phyloP scores from a whole-genome alignment of 2,888 invertebrate species.

The Chirona hameri region DNA sequence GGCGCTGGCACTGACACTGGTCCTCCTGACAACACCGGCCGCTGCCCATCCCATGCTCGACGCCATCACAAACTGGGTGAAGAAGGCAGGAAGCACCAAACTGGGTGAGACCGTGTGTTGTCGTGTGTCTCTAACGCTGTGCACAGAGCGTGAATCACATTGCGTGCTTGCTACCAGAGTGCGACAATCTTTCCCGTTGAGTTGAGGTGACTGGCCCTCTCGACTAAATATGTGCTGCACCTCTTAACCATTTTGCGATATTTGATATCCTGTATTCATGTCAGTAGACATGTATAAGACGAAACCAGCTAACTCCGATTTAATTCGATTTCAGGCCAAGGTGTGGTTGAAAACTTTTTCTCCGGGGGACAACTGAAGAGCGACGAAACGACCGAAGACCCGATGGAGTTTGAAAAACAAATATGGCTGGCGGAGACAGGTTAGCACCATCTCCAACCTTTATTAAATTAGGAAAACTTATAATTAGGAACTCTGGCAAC shows the following conservation, averaged over 20 bases:
- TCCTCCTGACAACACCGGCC: neutral
- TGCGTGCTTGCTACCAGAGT: no score
- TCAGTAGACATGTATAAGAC: neutral
- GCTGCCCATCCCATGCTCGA: conserved; percentile 6
- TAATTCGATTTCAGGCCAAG: neutral
- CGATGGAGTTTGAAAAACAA: conserved; percentile 22
- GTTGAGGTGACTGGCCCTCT: no score
- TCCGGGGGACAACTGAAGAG: neutral
- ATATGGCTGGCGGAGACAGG: conserved; percentile 24
- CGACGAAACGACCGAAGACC: neutral
- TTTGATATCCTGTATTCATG: neutral
- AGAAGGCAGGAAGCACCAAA: neutral
- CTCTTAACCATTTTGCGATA: no score
- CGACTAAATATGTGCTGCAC: no score
- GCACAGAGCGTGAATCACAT: no score
- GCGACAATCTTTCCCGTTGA: no score
- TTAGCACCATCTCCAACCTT: neutral
- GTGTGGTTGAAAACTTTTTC: neutral
- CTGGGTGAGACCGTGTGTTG: neutral
- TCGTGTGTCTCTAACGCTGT: no score
- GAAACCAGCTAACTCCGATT: neutral
- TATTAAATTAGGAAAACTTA: no score
- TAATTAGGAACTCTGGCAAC: no score
- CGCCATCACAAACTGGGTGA: neutral
- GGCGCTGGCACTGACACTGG: neutral